Evolutionary conservation across 2,888 invertebrate genomes (phyloP).

Genomic region (Eristalis intricaria): DNA sequence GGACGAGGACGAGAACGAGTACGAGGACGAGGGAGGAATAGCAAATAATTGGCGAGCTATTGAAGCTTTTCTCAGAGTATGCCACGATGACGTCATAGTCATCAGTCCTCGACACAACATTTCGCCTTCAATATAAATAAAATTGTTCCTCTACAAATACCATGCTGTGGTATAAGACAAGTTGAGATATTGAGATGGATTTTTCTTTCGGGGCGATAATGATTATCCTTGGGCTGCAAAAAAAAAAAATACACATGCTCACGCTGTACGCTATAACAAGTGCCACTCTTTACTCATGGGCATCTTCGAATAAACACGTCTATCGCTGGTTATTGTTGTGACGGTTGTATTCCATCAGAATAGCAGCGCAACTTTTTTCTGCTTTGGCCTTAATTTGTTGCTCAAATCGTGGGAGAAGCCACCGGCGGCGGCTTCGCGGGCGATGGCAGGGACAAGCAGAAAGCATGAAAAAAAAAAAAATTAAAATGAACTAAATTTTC

Average conservation of each 20-base stretch:
- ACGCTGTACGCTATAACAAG: neutral
- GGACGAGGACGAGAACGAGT: neutral
- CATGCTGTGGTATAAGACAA: constrained; percentile 26
- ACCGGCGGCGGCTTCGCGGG: constrained; percentile 5
- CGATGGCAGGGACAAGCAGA: neutral
- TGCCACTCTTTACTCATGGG: constrained; percentile 26
- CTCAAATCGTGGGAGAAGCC: constrained; percentile 43
- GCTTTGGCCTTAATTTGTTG: constrained; percentile 62
- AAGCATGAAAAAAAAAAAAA: neutral
- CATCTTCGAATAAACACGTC: constrained; percentile 48
- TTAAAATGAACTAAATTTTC: constrained; percentile 49
- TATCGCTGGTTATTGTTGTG: constrained; percentile 60
- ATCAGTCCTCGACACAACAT: constrained; percentile 46
- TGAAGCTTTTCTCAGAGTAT: constrained; percentile 59
- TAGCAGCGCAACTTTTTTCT: constrained; percentile 11
- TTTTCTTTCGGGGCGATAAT: constrained; percentile 37
- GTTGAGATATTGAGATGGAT: constrained; percentile 53
- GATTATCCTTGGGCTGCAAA: constrained; percentile 56
- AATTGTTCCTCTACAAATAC: constrained; percentile 50
- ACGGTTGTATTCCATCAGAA: constrained; percentile 48
- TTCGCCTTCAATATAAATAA: constrained; percentile 63
- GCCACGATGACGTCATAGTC: constrained; percentile 65
- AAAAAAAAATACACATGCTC: constrained; percentile 15
- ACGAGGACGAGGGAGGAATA: constrained; percentile 18
- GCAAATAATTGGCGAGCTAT: constrained; percentile 58